Evolutionary conservation across 2,113 vertebrate genomes (phyloP).

Genomic region (Paraplagusia blochii): DNA sequence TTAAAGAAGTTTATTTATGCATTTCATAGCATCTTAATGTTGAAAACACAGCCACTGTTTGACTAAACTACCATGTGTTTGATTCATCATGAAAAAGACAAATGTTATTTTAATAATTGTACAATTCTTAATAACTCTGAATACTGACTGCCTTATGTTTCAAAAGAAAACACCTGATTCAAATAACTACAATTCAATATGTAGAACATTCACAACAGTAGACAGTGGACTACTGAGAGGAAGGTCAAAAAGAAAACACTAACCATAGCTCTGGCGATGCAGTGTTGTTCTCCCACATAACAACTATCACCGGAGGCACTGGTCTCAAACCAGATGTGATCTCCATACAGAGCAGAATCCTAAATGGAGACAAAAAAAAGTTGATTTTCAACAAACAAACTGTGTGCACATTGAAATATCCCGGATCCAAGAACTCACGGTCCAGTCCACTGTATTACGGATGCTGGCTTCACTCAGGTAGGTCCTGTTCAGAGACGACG

Average conservation of each 20-base stretch:
- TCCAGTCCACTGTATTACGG: conserved; percentile 89
- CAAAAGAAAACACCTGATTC: no score
- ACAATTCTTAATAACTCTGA: no score
- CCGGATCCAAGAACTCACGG: conserved; percentile 77
- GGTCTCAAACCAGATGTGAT: conserved; percentile 96
- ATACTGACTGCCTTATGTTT: no score
- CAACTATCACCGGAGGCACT: conserved; percentile 93
- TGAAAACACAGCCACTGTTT: no score
- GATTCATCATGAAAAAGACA: no score
- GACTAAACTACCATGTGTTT: no score
- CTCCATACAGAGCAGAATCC: conserved; percentile 89
- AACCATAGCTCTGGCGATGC: conserved; percentile 89
- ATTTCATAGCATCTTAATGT: no score
- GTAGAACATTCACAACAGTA: no score
- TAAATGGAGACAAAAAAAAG: conserved; percentile 48
- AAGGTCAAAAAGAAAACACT: conserved; percentile 38
- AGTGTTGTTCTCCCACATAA: conserved; percentile 93
- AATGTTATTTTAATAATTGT: no score
- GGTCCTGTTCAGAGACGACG: conserved; percentile 63
- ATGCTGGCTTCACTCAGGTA: conserved; percentile 80
- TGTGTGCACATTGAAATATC: no score
- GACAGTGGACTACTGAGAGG: neutral
- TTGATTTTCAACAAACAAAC: neutral
- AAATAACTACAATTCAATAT: no score
- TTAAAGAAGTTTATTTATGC: no score